Percentiles rank a stretch among this genome's conserved stretches.
phyloP scores from a whole-genome alignment of 2,113 vertebrate genomes.

The Ictalurus punctatus region DNA sequence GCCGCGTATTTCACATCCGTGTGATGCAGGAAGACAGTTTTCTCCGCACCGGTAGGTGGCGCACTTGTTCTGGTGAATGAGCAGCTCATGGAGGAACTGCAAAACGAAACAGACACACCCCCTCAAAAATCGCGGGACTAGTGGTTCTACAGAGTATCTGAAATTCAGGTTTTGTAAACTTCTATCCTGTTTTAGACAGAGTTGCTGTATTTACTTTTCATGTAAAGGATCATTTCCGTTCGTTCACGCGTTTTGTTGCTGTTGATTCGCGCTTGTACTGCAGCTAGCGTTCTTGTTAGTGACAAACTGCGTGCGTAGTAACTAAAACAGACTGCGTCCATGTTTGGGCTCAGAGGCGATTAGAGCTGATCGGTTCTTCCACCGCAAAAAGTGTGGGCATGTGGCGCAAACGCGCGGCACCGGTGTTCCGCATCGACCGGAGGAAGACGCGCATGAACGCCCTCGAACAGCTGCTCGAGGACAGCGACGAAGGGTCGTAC shows the following conservation, averaged over 20 bases:
- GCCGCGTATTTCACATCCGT: not conserved
- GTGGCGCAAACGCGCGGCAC: slow-evolving; percentile 25
- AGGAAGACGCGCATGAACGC: slow-evolving; percentile 43
- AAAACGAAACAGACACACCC: slow-evolving; percentile 47
- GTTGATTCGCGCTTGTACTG: not conserved
- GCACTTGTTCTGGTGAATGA: not conserved
- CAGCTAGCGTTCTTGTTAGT: not conserved
- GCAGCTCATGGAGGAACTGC: slow-evolving; percentile 10
- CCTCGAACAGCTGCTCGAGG: slow-evolving; percentile 49
- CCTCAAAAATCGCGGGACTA: slow-evolving; percentile 12
- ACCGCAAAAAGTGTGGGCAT: slow-evolving; percentile 29
- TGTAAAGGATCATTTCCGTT: not conserved
- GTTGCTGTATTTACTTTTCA: too few species aligned
- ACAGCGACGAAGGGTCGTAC: slow-evolving; percentile 56
- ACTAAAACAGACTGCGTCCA: not conserved
- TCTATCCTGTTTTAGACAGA: not conserved
- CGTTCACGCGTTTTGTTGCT: not conserved
- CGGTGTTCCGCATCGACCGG: slow-evolving; percentile 39
- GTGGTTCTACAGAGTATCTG: not conserved
- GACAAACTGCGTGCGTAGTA: not conserved
- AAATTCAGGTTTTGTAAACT: not conserved
- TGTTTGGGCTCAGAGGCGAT: not conserved
- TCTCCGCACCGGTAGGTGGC: slow-evolving; percentile 35
- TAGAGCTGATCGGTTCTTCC: not conserved
- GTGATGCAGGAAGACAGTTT: not conserved